phyloP scores from a whole-genome alignment of 30 jellyfish, hydroid and myxozoan species.

The Clytia hemisphaerica region DNA sequence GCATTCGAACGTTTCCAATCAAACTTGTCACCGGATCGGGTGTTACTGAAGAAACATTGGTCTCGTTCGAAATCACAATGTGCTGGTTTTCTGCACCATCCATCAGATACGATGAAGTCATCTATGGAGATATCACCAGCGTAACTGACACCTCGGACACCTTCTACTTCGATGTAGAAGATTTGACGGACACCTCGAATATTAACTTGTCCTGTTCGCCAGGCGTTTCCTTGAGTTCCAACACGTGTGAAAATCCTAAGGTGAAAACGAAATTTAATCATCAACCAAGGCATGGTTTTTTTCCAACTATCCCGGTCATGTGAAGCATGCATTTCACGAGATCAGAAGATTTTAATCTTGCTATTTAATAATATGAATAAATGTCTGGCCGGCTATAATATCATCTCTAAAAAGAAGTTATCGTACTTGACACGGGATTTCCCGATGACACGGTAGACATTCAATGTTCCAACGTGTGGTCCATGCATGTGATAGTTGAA shows the following conservation, averaged over 20 bases:
- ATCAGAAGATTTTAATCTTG: too few relatives aligned
- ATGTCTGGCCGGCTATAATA: too few relatives aligned
- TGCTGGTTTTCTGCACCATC: constrained; percentile 57
- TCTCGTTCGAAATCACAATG: constrained; percentile 86
- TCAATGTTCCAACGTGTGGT: constrained; percentile 56
- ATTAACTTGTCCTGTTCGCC: constrained; percentile 87
- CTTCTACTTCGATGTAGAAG: constrained; percentile 75
- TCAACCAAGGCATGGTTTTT: too few relatives aligned
- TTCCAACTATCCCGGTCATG: too few relatives aligned
- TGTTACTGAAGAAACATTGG: constrained; percentile 62
- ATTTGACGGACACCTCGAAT: constrained; percentile 43
- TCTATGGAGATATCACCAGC: constrained; percentile 92
- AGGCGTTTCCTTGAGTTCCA: constrained; percentile 91
- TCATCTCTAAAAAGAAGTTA: too few relatives aligned
- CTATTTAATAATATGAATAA: too few relatives aligned
- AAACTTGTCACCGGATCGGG: constrained; percentile 67
- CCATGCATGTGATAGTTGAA: constrained; percentile 96
- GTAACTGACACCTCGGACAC: constrained; percentile 68
- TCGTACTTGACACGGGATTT: too few relatives aligned
- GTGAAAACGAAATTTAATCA: too few relatives aligned
- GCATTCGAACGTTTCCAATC: constrained; percentile 86
- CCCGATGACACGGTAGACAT: constrained; percentile 38
- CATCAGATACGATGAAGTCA: constrained; percentile 64
- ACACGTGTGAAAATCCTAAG: constrained; percentile 75
- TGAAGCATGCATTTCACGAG: too few relatives aligned